Percentiles rank a stretch among this genome's conserved stretches.
Conservation (phyloP, 1,140 invertebrate species). For the Copidosoma floridanum region DNA sequence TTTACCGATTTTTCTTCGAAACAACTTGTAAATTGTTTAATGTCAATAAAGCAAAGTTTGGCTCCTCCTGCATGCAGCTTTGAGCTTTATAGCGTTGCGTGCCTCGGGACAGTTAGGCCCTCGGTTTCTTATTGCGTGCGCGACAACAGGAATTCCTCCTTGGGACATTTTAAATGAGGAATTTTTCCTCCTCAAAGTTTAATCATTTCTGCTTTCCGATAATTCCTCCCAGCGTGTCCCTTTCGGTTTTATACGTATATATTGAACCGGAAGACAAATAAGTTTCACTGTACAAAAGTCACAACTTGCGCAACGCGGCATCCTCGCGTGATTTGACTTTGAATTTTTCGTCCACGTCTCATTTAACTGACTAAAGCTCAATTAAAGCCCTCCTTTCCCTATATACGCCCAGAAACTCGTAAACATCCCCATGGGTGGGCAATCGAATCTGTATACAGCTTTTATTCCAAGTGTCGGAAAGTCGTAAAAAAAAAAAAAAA, state of each 20-base stretch:
- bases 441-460: too few relatives aligned
- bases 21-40: conserved; percentile 21
- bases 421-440: conserved; percentile 13
- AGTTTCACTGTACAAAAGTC: too few relatives aligned
- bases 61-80: background rate
- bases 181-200: conserved; percentile 19
- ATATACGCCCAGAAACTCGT: too few relatives aligned
- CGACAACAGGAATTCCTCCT: conserved; percentile 8
- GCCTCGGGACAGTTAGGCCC: conserved; percentile 1
- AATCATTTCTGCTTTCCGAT: conserved; percentile 16
- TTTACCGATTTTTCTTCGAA: too few relatives aligned
- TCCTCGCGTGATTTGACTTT: too few relatives aligned
- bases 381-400: too few relatives aligned
- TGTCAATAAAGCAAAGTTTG: conserved; percentile 10
- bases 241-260: background rate
- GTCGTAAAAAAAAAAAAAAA: too few relatives aligned
- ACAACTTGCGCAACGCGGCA: too few relatives aligned
- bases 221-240: background rate
- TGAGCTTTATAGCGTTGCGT: conserved; percentile 13
- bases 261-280: background rate
- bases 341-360: too few relatives aligned
- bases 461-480: too few relatives aligned
- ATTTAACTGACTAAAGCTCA: too few relatives aligned
- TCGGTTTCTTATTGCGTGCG: conserved; percentile 19
- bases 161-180: too few relatives aligned